Evolutionary conservation across 2,888 invertebrate genomes (phyloP).

Genomic region (Eristalis pertinax): DNA sequence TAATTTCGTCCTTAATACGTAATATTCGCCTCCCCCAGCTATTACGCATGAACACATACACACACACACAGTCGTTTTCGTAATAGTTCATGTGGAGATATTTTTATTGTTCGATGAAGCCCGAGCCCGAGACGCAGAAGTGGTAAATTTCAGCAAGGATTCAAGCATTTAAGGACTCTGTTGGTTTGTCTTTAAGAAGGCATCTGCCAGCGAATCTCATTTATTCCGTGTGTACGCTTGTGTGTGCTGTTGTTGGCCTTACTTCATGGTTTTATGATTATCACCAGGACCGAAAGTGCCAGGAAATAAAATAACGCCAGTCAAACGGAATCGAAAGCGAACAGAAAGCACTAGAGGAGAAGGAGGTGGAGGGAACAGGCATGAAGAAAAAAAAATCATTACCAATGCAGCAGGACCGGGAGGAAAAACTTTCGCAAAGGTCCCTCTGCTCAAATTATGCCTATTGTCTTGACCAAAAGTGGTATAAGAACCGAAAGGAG

Average conservation of each 20-base stretch:
- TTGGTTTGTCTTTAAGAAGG: slow-evolving; percentile 38
- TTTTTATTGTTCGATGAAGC: slow-evolving; percentile 66
- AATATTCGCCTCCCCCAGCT: slow-evolving; percentile 27
- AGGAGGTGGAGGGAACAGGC: not conserved
- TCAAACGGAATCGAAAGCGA: slow-evolving; percentile 33
- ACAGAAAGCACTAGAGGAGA: not conserved
- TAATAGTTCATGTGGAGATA: slow-evolving; percentile 58
- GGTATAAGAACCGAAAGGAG: slow-evolving; percentile 12
- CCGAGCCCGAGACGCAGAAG: slow-evolving; percentile 45
- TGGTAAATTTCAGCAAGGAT: slow-evolving; percentile 44
- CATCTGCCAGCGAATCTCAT: slow-evolving; percentile 9
- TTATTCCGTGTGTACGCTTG: not conserved
- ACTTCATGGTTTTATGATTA: slow-evolving; percentile 60
- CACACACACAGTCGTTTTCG: slow-evolving; percentile 28
- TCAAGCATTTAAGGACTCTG: slow-evolving; percentile 9
- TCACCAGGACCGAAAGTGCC: slow-evolving; percentile 51
- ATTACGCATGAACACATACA: not conserved
- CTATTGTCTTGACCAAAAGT: slow-evolving; percentile 28
- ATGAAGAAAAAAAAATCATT: slow-evolving; percentile 6
- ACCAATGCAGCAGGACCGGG: not conserved
- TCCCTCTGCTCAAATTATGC: slow-evolving; percentile 4
- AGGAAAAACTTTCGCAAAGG: not conserved
- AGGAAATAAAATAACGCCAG: slow-evolving; percentile 55
- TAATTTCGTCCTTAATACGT: slow-evolving; percentile 60
- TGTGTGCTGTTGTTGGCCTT: slow-evolving; percentile 21